phyloP scores from a whole-genome alignment of 2,797 vertebrate species.

The Pelodytes ibericus region DNA sequence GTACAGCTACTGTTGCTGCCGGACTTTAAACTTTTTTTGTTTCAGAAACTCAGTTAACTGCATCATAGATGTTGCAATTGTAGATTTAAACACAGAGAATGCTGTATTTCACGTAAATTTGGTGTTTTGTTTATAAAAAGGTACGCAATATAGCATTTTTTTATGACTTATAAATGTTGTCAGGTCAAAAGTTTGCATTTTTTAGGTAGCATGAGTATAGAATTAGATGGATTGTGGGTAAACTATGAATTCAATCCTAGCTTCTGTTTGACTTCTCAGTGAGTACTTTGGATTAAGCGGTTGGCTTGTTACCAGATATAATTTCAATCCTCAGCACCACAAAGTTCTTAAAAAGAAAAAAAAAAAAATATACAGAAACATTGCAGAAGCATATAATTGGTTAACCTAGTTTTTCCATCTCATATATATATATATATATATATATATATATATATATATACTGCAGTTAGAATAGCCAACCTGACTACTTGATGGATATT shows the following conservation, averaged over 20 bases:
- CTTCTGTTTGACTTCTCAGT: constrained; percentile 46
- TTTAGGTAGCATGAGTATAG: constrained; percentile 21
- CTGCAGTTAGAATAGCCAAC: background rate
- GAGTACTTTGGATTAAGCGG: constrained; percentile 30
- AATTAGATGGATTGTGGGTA: constrained; percentile 8
- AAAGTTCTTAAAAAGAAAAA: constrained; percentile 12
- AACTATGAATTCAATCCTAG: constrained; percentile 36
- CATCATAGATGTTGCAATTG: background rate
- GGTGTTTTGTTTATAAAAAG: background rate
- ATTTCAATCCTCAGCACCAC: constrained; percentile 13
- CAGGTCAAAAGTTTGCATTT: constrained; percentile 33
- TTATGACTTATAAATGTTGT: background rate
- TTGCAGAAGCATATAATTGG: constrained; percentile 11
- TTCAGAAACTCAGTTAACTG: background rate
- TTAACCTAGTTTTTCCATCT: constrained; percentile 3
- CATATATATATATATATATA: background rate
- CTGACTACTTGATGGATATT: background rate
- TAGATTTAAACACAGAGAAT: background rate
- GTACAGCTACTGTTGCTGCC: background rate
- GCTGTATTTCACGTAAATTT: background rate
- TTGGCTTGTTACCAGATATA: constrained; percentile 27
- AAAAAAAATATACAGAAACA: background rate
- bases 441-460: too few relatives aligned
- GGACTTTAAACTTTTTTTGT: background rate
- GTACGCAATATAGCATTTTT: background rate